phyloP scores from a whole-genome alignment of 1,140 invertebrate species.

The Aphelinus atriplicis region DNA sequence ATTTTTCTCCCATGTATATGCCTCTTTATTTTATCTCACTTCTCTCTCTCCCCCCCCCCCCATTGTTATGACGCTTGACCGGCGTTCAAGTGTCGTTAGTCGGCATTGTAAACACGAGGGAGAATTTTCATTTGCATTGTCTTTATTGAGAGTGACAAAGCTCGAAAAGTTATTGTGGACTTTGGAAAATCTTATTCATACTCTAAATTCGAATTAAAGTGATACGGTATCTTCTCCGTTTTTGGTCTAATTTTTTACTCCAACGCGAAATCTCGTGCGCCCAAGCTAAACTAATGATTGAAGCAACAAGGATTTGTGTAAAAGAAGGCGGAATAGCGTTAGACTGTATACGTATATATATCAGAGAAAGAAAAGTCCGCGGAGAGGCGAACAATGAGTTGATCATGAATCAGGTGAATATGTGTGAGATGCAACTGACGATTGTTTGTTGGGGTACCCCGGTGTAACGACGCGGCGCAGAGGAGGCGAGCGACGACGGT shows the following conservation, averaged over 20 bases:
- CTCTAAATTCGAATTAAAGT: no score
- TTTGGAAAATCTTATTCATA: no score
- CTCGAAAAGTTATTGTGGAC: no score
- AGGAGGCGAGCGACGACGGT: slow-evolving; percentile 65
- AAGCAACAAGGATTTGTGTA: no score
- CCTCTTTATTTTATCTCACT: slow-evolving; percentile 6
- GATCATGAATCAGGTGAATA: background rate
- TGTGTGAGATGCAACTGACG: slow-evolving; percentile 14
- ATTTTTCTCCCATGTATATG: no score
- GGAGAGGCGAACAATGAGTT: background rate
- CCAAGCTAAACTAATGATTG: no score
- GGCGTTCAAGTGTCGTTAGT: slow-evolving; percentile 24
- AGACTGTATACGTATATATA: no score
- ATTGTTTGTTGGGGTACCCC: slow-evolving; percentile 2
- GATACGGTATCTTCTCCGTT: no score
- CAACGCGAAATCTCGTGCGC: no score
- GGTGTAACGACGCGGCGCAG: background rate
- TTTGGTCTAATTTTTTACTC: no score
- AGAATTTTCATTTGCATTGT: background rate
- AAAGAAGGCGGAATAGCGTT: no score
- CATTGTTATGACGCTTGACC: slow-evolving; percentile 1
- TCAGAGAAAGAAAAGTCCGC: background rate
- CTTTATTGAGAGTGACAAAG: no score
- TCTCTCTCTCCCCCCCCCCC: background rate
- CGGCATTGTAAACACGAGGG: slow-evolving; percentile 3